Evolutionary conservation across 2,888 invertebrate species (phyloP).

Genomic region (Oligia fasciuncula): DNA sequence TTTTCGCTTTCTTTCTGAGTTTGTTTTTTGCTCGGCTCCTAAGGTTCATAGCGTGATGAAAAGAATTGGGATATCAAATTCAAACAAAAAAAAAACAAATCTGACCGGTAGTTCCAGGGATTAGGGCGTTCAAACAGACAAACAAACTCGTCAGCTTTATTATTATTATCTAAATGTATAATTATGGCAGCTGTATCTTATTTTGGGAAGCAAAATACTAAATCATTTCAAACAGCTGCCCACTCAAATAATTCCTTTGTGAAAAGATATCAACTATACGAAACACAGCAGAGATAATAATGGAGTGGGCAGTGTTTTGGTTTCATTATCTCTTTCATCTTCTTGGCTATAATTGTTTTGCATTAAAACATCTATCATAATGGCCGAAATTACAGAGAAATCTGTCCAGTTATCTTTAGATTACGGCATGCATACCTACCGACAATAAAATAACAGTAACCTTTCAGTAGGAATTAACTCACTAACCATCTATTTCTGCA

Average conservation of each 20-base stretch:
- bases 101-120: too few species aligned
- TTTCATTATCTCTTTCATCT: constrained; percentile 7
- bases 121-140: too few species aligned
- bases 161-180: neutral
- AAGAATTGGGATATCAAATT: neutral
- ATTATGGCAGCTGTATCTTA: neutral
- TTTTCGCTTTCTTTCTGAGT: too few species aligned
- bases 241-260: constrained; percentile 4
- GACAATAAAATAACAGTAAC: neutral
- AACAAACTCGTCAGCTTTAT: too few species aligned
- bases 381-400: neutral
- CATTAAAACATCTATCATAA: neutral
- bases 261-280: neutral
- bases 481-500: neutral
- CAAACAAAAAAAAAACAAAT: too few species aligned
- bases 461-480: neutral
- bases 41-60: too few species aligned
- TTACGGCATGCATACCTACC: neutral
- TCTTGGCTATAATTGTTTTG: neutral
- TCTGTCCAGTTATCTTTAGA: neutral
- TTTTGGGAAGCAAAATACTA: neutral
- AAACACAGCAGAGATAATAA: neutral
- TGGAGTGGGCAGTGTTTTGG: neutral
- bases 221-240: constrained; percentile 2
- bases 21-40: too few species aligned